Conservation (phyloP, 2,888 invertebrate species). For the Cerastis rubricosa region DNA sequence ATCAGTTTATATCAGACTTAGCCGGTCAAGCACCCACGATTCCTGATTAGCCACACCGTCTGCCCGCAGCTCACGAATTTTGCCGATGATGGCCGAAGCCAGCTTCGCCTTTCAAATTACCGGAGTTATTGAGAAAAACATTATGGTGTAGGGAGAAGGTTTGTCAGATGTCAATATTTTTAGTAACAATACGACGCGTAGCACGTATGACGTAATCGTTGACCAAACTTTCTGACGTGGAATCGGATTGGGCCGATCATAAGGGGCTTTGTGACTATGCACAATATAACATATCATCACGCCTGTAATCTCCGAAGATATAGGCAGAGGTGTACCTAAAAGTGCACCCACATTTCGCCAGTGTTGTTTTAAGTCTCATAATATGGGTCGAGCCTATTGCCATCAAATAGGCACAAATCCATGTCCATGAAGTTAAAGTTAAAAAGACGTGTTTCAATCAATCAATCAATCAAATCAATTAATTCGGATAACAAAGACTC, state of each 20-base stretch:
- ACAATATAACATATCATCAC: too few species aligned
- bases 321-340: too few species aligned
- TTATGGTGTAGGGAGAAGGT: neutral
- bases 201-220: neutral
- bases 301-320: too few species aligned
- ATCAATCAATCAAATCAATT: too few species aligned
- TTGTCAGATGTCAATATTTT: neutral
- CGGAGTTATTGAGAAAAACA: neutral
- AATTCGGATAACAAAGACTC: too few species aligned
- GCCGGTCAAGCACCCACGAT: conserved; percentile 65
- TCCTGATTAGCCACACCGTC: conserved; percentile 71
- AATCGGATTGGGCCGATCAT: neutral
- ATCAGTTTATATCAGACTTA: conserved; percentile 34
- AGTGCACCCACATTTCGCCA: too few species aligned
- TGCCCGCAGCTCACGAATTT: conserved; percentile 54
- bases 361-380: too few species aligned
- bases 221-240: neutral
- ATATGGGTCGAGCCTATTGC: too few species aligned
- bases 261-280: neutral
- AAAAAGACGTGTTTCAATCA: neutral
- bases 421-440: neutral
- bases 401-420: too few species aligned
- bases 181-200: neutral
- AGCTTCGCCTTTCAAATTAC: conserved; percentile 15
- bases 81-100: conserved; percentile 53